Evolutionary conservation across 2,113 vertebrate species (phyloP).

Genomic region (Oenanthe oenanthe): DNA sequence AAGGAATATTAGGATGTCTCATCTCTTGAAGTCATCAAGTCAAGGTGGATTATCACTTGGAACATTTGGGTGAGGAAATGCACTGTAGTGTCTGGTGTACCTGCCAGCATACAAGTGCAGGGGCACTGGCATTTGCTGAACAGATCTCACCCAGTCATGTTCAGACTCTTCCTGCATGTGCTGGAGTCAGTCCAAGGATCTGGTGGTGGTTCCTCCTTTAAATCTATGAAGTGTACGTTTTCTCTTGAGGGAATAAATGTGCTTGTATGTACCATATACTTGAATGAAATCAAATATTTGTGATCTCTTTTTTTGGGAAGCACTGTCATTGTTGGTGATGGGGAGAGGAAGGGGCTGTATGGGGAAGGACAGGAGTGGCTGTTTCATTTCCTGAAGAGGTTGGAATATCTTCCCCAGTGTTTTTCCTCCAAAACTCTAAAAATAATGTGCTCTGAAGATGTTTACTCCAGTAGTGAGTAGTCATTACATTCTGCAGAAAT

Average conservation of each 20-base stretch:
- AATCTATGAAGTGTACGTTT: neutral
- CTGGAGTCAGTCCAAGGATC: neutral
- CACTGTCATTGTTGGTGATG: neutral
- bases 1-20: neutral
- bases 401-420: neutral
- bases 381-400: neutral
- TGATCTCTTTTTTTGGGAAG: neutral
- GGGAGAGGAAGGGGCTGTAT: neutral
- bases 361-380: neutral
- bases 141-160: rapidly evolving
- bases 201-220: neutral
- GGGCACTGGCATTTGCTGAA: neutral
- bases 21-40: neutral
- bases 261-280: neutral
- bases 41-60: neutral
- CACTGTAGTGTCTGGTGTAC: rapidly evolving
- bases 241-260: neutral
- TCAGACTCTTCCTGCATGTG: neutral
- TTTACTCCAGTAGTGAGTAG: neutral
- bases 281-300: neutral
- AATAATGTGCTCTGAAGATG: neutral
- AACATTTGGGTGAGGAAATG: neutral
- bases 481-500: neutral
- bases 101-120: neutral
- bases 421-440: neutral